Base-by-base conservation (phyloP, 1,140 invertebrate genomes). In the Pachypeltis micranthus region DNA sequence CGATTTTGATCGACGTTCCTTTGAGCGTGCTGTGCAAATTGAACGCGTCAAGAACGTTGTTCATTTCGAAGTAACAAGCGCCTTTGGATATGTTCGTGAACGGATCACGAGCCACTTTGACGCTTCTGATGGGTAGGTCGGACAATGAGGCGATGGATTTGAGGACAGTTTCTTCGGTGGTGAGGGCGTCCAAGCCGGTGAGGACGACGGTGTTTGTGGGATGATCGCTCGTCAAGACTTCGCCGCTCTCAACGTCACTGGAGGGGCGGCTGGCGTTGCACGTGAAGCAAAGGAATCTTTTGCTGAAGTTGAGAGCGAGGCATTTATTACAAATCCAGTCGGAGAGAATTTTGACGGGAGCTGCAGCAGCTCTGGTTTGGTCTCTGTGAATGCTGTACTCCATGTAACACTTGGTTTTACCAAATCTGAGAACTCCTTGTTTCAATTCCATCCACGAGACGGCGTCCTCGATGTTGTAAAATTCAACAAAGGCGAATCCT, bases 401-500 rank as follows among this genome's bases (percentile, higher is more conserved):
- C 78, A 87, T 81, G 4, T 84, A 77, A 39, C 84, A 83, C 54
- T 82, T 77, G 69, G 82, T 83, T 66, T 85, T 82, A 72, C 85
- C 84, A 74, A 86, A 75, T 78, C 84, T 83, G 63, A 86, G 74
- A 55, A 83, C 77, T 64, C 84, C 85, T 81, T 94, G 86, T 83
- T 90, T 93, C 77, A 85, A 82, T 76, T 93, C 90, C 87, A 96
- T 95, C 89, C 91, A 93, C 70, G 83, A 83, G 75, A 84, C 83
- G 69, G 93, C 90, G 80, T 93, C 90, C 76, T 85, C 83, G 73
- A 90, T 81, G 75, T 85, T 85, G 77, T 85, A 81, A 87, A 96
- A 96, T 82, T 96, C 93, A 77, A 96, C 88, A 84, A 95, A 96
- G 77, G 91, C 92, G 83, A 94, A 92, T 78, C 88, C 89, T 76